Conservation (phyloP, 2,113 vertebrate species). For the Leptodactylus fuscus region DNA sequence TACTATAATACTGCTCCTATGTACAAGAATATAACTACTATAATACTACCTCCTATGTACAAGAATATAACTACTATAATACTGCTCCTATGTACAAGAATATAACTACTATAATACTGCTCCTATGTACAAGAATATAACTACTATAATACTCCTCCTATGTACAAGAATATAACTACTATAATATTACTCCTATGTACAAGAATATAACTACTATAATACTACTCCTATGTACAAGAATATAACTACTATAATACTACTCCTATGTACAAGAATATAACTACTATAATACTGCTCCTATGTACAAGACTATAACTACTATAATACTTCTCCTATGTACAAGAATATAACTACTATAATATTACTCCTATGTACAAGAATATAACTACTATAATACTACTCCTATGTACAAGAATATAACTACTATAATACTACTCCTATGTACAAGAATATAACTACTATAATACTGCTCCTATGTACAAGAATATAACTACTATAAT, state of each 20-base stretch:
- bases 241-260: slow-evolving; percentile 12
- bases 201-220: slow-evolving; percentile 6
- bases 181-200: not conserved
- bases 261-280: not conserved
- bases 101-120: slow-evolving; percentile 1
- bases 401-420: not conserved
- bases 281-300: not conserved
- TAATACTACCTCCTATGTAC: not conserved
- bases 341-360: slow-evolving; percentile 13
- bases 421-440: slow-evolving; percentile 2
- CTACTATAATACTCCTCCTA: not conserved
- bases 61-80: slow-evolving; percentile 13
- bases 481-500: slow-evolving; percentile 15
- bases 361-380: not conserved
- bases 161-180: not conserved
- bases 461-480: slow-evolving; percentile 7
- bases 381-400: slow-evolving; percentile 12
- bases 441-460: not conserved
- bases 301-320: not conserved
- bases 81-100: not conserved
- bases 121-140: not conserved
- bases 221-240: not conserved
- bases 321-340: not conserved
- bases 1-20: not conserved
- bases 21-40: not conserved